phyloP scores from a whole-genome alignment of 2,797 vertebrate genomes.

The Gallirallus australis region DNA sequence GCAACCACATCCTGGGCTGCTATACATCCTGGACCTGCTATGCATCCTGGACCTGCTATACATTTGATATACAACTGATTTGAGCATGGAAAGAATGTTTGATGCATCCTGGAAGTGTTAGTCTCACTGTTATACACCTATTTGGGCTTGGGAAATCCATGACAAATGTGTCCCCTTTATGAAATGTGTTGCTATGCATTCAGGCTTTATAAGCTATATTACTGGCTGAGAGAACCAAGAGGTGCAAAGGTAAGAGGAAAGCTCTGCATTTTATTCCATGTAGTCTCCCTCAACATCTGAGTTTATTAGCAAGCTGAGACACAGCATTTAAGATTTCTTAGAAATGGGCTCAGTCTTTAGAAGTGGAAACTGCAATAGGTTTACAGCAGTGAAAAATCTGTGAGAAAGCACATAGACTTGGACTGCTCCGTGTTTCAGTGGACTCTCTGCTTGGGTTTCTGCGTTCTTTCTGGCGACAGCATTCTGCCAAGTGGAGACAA shows the following conservation, averaged over 20 bases:
- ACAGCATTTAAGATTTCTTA: not conserved
- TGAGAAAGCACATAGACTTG: too few species aligned
- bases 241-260: not conserved
- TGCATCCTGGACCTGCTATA: not conserved
- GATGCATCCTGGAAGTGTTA: not conserved
- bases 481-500: too few species aligned
- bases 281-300: not conserved
- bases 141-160: not conserved
- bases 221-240: not conserved
- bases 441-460: too few species aligned
- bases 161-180: not conserved
- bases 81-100: not conserved
- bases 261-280: not conserved
- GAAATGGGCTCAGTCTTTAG: not conserved
- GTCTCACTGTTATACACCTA: not conserved
- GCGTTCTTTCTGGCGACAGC: too few species aligned
- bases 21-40: not conserved
- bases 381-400: not conserved
- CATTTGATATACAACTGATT: not conserved
- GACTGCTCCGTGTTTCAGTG: too few species aligned
- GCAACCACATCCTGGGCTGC: too few species aligned
- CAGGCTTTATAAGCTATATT: not conserved
- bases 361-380: not conserved
- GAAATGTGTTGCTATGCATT: not conserved
- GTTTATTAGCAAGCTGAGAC: not conserved